These are phyloP conservation scores for Oreochromis mossambicus DNA, from an alignment of 2,797 vertebrate species.

Conservation along the genomic window DNA sequence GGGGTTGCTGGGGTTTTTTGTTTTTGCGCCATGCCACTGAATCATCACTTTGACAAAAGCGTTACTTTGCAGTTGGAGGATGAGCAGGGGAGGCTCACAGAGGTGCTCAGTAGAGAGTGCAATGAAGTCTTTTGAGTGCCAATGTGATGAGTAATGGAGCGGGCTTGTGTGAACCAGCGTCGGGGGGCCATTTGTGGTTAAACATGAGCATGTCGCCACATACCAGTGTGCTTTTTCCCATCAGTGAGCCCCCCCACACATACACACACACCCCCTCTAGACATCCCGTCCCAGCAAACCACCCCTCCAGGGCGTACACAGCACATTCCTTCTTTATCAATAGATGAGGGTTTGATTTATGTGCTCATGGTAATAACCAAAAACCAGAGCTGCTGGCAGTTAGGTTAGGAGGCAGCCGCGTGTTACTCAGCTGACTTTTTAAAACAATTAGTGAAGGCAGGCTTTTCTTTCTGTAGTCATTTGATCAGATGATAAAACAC, in stretches of 20 bases:
- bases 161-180: constrained; percentile 72
- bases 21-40: constrained; percentile 15
- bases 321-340: constrained; percentile 70
- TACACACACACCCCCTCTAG: background rate
- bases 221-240: constrained; percentile 76
- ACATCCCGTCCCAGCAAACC: constrained; percentile 21
- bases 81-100: background rate
- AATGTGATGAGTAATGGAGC: constrained; percentile 69
- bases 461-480: background rate
- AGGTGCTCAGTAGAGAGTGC: constrained; percentile 57
- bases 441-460: background rate
- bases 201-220: constrained; percentile 71
- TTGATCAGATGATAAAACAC: background rate
- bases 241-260: constrained; percentile 37
- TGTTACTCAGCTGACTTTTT: constrained; percentile 22
- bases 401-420: background rate
- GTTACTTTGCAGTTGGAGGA: constrained; percentile 40
- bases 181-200: constrained; percentile 68
- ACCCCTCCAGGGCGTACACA: constrained; percentile 53
- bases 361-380: constrained; percentile 14
- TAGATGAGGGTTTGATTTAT: constrained; percentile 43
- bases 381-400: constrained; percentile 20
- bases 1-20: background rate
- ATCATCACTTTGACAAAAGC: constrained; percentile 35
- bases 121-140: constrained; percentile 47